Conservation (phyloP, 2,113 vertebrate genomes). For the Euleptes europaea region DNA sequence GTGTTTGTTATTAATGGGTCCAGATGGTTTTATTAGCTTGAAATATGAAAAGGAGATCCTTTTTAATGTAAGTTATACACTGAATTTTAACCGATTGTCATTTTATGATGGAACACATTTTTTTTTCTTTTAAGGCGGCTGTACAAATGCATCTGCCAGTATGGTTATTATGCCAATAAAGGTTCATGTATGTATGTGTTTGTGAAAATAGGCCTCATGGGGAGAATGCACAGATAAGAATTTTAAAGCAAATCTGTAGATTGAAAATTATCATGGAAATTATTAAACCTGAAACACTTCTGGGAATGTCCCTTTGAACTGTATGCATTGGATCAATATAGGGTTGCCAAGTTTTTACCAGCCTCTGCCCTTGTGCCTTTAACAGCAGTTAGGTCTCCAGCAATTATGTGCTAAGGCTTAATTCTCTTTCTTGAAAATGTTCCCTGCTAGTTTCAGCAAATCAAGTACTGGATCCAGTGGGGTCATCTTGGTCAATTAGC, state of each 20-base stretch:
- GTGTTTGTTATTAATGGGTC: no score
- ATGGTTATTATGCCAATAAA: no score
- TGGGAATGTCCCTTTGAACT: neutral
- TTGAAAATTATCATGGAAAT: neutral
- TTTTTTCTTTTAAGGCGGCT: no score
- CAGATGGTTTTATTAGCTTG: no score
- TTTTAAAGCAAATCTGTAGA: neutral
- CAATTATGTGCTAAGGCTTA: neutral
- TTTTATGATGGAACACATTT: no score
- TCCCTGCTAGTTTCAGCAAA: neutral
- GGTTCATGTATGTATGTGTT: no score
- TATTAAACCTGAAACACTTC: neutral
- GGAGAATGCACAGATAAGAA: neutral
- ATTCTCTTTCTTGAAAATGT: no score
- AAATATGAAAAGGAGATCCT: no score
- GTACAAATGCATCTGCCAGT: no score
- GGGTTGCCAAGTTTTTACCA: neutral
- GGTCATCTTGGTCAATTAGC: neutral
- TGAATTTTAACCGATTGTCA: no score
- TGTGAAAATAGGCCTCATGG: neutral
- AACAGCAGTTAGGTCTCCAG: neutral
- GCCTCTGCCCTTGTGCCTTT: neutral
- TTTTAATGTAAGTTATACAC: no score
- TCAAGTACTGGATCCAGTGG: neutral
- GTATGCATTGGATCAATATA: neutral